These are phyloP conservation scores for Dicrurus megarhynchus DNA, from an alignment of 2,113 vertebrate species.

Conservation along the genomic window DNA sequence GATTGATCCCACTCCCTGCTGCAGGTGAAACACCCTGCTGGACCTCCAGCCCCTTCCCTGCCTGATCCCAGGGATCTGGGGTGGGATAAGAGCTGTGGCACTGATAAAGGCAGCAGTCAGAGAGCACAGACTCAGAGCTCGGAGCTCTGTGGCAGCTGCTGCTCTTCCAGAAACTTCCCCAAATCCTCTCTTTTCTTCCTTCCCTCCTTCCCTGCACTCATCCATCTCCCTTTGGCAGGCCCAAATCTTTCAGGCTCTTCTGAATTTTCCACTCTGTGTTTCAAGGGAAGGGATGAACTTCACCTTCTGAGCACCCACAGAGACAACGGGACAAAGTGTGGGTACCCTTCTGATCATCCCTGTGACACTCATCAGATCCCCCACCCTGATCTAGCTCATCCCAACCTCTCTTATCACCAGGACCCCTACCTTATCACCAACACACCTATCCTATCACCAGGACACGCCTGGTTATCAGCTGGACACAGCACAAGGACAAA, in stretches of 20 bases:
- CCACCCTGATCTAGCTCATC: background rate
- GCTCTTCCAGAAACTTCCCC: background rate
- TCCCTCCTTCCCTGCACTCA: background rate
- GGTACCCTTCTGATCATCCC: background rate
- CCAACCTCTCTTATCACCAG: background rate
- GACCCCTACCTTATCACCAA: background rate
- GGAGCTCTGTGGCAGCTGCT: background rate
- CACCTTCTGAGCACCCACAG: background rate
- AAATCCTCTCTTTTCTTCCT: background rate
- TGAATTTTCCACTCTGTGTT: background rate
- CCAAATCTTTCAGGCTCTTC: background rate
- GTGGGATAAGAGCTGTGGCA: background rate
- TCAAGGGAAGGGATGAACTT: background rate
- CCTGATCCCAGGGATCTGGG: background rate
- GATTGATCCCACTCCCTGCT: background rate
- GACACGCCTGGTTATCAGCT: background rate
- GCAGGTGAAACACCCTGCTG: background rate
- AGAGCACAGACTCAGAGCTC: background rate
- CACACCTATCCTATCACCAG: background rate
- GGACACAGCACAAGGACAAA: background rate
- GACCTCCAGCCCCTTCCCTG: background rate
- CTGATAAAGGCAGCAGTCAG: background rate
- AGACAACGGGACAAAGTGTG: fast-evolving
- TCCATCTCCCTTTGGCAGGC: background rate
- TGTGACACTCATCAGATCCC: background rate